Evolutionary conservation across 2,888 invertebrate species (phyloP).

Genomic region (Notodonta ziczac): DNA sequence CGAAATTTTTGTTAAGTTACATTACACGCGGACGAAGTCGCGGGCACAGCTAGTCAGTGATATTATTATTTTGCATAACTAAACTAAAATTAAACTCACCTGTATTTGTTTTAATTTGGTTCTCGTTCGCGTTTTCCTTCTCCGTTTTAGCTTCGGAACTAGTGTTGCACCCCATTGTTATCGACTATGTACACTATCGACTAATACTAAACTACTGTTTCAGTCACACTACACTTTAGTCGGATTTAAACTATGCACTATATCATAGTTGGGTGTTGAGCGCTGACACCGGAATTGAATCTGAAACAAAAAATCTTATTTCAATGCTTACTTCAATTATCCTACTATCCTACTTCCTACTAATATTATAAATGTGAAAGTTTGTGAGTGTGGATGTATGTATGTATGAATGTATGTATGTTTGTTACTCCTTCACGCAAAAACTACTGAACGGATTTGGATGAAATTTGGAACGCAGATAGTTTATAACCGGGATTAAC

Average conservation of each 20-base stretch:
- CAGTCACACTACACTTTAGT: constrained; percentile 28
- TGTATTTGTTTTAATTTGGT: constrained; percentile 36
- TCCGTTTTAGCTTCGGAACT: constrained; percentile 65
- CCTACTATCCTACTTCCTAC: too few species aligned
- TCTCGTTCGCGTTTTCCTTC: constrained; percentile 48
- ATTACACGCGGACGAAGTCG: too few species aligned
- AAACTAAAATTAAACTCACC: constrained; percentile 37
- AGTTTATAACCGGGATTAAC: too few species aligned
- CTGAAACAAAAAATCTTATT: constrained; percentile 47
- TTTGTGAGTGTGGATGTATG: too few species aligned
- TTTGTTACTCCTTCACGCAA: too few species aligned
- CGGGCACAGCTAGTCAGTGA: too few species aligned
- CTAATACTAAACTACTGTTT: constrained; percentile 22
- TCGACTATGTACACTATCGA: constrained; percentile 27
- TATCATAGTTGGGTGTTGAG: constrained; percentile 38
- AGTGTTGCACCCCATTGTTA: constrained; percentile 68
- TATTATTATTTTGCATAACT: background rate
- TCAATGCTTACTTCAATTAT: too few species aligned
- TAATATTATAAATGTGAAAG: too few species aligned
- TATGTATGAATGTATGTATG: too few species aligned
- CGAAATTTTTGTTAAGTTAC: too few species aligned
- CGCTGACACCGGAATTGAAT: constrained; percentile 28
- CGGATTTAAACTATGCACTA: constrained; percentile 32
- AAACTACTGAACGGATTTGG: too few species aligned
- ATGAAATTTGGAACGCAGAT: too few species aligned